Evolutionary conservation across 30 jellyfish, hydroid and myxozoan genomes (phyloP).

Genomic region (Cassiopea xamachana): DNA sequence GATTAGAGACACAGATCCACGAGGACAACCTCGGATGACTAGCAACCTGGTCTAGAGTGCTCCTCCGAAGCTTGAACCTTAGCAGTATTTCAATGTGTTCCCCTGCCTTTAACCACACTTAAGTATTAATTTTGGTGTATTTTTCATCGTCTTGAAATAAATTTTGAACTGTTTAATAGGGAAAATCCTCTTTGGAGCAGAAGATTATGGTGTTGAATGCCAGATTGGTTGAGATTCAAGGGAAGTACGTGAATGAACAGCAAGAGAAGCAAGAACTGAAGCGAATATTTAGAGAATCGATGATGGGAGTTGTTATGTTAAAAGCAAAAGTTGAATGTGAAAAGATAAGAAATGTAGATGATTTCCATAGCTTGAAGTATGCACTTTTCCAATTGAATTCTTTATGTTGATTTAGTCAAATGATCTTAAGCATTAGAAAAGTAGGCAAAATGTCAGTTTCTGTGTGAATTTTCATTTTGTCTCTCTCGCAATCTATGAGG

Average conservation of each 20-base stretch:
- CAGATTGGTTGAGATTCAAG: conserved; percentile 74
- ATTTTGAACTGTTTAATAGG: not conserved
- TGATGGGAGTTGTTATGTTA: conserved; percentile 65
- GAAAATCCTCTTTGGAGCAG: conserved; percentile 67
- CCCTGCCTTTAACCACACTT: too few relatives aligned
- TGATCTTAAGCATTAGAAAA: too few relatives aligned
- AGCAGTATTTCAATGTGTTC: too few relatives aligned
- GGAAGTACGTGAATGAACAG: conserved; percentile 69
- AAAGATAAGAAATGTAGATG: conserved; percentile 39
- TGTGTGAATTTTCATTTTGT: too few relatives aligned
- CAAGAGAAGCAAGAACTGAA: conserved; percentile 73
- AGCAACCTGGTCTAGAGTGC: too few relatives aligned
- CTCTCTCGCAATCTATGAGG: too few relatives aligned
- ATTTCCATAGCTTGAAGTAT: conserved; percentile 47
- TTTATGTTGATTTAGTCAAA: not conserved
- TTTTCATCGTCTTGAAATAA: not conserved
- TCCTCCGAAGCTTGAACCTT: too few relatives aligned
- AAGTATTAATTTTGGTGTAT: not conserved
- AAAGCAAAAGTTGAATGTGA: conserved; percentile 80
- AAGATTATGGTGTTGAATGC: conserved; percentile 59
- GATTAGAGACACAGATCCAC: too few relatives aligned
- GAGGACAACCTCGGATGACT: too few relatives aligned
- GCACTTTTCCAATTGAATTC: not conserved
- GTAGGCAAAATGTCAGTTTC: too few relatives aligned
- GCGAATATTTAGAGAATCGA: conserved; percentile 69